phyloP scores from a whole-genome alignment of 2,888 invertebrate genomes.

The Tetheella fluctuosa region DNA sequence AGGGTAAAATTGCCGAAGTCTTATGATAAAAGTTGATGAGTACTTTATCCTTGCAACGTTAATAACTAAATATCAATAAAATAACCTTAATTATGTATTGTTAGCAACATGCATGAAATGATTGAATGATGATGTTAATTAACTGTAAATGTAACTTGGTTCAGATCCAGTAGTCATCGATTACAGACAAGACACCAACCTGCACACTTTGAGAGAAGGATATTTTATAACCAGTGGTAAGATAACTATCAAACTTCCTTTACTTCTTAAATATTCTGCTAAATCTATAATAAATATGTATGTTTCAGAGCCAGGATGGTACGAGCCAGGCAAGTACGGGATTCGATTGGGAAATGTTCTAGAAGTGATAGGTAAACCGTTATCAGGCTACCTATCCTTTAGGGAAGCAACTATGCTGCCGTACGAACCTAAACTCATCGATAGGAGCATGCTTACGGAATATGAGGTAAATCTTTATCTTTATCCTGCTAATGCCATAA shows the following conservation, averaged over 20 bases:
- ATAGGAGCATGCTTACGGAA: slow-evolving; percentile 88
- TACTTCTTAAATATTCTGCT: background rate
- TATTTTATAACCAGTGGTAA: slow-evolving; percentile 91
- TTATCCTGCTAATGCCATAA: too few relatives aligned
- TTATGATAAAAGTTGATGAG: too few relatives aligned
- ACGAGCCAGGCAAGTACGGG: slow-evolving; percentile 93
- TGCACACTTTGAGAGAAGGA: slow-evolving; percentile 87
- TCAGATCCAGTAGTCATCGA: slow-evolving; percentile 91
- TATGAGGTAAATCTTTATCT: slow-evolving; percentile 86
- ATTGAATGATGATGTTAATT: too few relatives aligned
- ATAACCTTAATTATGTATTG: too few relatives aligned
- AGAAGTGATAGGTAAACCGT: slow-evolving; percentile 85
- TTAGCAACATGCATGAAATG: too few relatives aligned
- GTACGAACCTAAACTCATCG: slow-evolving; percentile 93
- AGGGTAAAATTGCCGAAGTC: too few relatives aligned
- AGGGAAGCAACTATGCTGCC: slow-evolving; percentile 93
- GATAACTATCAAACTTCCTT: slow-evolving; percentile 21
- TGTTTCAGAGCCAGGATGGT: slow-evolving; percentile 92
- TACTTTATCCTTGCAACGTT: too few relatives aligned
- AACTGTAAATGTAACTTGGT: slow-evolving; percentile 20
- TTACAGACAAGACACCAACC: slow-evolving; percentile 83
- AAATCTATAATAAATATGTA: slow-evolving; percentile 11
- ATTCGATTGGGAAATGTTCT: slow-evolving; percentile 93
- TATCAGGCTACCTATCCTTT: slow-evolving; percentile 86
- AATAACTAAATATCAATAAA: too few relatives aligned